Conservation (phyloP, 2,113 vertebrate species). For the Stomatorhinus ivindoensis region DNA sequence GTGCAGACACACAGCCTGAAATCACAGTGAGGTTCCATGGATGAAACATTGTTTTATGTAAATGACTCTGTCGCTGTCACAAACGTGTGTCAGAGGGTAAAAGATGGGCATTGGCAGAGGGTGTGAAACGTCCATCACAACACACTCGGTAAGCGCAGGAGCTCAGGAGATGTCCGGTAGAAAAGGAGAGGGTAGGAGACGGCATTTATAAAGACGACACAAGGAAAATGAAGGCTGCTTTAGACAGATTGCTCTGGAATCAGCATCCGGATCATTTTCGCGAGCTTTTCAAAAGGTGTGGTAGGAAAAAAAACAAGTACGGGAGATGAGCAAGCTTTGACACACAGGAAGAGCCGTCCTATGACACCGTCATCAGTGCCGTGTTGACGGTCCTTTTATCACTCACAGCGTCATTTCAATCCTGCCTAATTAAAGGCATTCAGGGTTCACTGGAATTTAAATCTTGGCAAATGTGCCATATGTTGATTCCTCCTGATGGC, state of each 20-base stretch:
- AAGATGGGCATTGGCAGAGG: not conserved
- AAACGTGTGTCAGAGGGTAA: not conserved
- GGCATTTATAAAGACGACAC: not conserved
- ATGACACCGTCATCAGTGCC: not conserved
- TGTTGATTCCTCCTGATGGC: not conserved
- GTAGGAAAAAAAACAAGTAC: not conserved
- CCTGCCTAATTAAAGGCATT: not conserved
- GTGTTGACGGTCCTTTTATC: not conserved
- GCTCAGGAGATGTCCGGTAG: not conserved
- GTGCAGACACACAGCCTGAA: not conserved
- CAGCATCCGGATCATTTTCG: not conserved
- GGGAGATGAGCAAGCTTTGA: not conserved
- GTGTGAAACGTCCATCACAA: not conserved
- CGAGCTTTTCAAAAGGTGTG: not conserved
- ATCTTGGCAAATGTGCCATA: constrained; percentile 8
- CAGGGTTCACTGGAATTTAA: constrained; percentile 1
- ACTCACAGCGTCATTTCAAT: not conserved
- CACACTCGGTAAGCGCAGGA: not conserved
- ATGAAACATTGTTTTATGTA: not conserved
- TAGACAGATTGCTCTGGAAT: not conserved
- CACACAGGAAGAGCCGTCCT: not conserved
- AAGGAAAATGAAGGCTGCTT: not conserved
- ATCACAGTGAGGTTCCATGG: not conserved
- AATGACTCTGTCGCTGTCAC: not conserved
- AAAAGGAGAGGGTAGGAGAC: not conserved